Base-by-base conservation (phyloP, 2,888 invertebrate genomes). In the Blomia tropicalis region DNA sequence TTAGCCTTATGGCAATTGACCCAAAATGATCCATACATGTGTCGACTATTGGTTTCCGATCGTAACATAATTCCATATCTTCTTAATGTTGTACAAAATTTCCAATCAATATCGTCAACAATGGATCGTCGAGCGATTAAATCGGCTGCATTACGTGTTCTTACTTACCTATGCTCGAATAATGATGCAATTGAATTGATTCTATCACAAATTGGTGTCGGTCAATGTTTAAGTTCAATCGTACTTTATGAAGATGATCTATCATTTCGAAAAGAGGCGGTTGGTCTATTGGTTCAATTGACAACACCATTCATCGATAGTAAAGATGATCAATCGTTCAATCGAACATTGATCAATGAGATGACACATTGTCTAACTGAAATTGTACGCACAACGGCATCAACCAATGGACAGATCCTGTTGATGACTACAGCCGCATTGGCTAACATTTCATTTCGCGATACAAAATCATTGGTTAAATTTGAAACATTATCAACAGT, bases 261-360 rank as follows among this genome's bases (percentile, higher is more conserved):
- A 60, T 68, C 68, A 17, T 70, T 75, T 70, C 79, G 83, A 69
- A 80, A 85, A 0, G 92, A 93, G 73, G 89, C 89, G 0, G 85
- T 89, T 7, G 90, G 91, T 0, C 80, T 93, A 1, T 77, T 93
- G 19, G 90, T 90, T 0, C 92, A 93, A 76, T 84, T 92, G 69
- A 92, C 91, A 0, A 90, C 91, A 14, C 86, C 87, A 0, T 90
- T 89, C 87, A 82, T 87, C 54, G 80, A 87, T 53, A 82, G 83
- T 4, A 83, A 83, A 66, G 25, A 47, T 19, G 43, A 43, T 19
- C n/a, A 31, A 4, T 1, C 11, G 11, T 32, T 14, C 19, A 30
- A 32, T 27, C 4, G 14, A 27, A 17, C 14, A 41, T 47, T 62
- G 2, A 65, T 65, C 23, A 62, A 65, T 44, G 60, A 63, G 5